Percentiles rank a stretch among this genome's conserved stretches.
phyloP scores from a whole-genome alignment of 2,797 vertebrate genomes.

The Epinephelus awoara region DNA sequence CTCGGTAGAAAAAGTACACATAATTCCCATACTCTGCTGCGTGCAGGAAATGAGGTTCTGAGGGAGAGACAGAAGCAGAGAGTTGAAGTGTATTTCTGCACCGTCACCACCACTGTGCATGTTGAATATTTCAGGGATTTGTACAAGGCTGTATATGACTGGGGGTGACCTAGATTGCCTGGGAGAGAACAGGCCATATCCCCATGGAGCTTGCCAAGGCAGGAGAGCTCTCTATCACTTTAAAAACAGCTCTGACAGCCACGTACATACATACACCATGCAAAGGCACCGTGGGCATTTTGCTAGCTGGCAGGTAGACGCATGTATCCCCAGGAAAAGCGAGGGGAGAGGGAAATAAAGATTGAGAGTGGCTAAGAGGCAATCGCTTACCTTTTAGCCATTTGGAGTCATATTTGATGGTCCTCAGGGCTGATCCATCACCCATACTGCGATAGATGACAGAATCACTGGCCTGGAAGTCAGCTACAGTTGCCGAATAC shows the following conservation, averaged over 20 bases:
- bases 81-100: conserved; percentile 81
- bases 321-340: conserved; percentile 23
- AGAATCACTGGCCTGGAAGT: conserved; percentile 98
- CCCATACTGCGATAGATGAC: conserved; percentile 99
- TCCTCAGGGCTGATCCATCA: conserved; percentile 96
- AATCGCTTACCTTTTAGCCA: conserved; percentile 96
- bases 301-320: conserved; percentile 52
- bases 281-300: conserved; percentile 43
- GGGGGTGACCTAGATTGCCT: conserved; percentile 86
- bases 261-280: conserved; percentile 35
- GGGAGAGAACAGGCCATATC: conserved; percentile 77
- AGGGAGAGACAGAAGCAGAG: conserved; percentile 68
- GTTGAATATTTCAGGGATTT: conserved; percentile 85
- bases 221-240: conserved; percentile 65
- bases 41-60: conserved; percentile 99
- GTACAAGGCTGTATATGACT: conserved; percentile 78
- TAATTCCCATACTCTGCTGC: conserved; percentile 98
- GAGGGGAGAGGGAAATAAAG: conserved; percentile 11
- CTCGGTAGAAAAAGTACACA: conserved; percentile 99
- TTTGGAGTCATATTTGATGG: conserved; percentile 99
- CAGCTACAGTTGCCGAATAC: conserved; percentile 98
- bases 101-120: conserved; percentile 79
- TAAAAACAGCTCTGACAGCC: conserved; percentile 64
- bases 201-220: conserved; percentile 61
- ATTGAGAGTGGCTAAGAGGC: conserved; percentile 30